Evolutionary conservation across 2,888 invertebrate species (phyloP), one percentile per base, ranked within the genome.

Genomic region (Gisinianus flammeolus): DNA sequence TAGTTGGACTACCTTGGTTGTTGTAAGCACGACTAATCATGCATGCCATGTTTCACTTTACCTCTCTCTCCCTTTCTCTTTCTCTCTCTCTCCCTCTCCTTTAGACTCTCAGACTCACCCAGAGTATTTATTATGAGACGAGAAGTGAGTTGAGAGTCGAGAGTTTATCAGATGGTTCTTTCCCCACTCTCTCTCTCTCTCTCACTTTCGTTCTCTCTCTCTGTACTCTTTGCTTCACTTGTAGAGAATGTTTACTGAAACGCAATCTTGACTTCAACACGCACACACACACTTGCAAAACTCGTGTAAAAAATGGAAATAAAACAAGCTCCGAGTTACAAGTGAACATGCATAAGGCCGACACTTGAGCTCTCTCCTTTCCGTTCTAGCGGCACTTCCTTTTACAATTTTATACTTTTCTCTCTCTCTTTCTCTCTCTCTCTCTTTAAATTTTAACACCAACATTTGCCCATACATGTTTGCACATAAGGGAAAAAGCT

Each of bases 371-470:
- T n/a, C 56, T n/a, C n/a, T 56, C 56, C 22, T 56, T 56, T 56
- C 19, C 22, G n/a, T 56, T n/a, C 56, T n/a, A 5, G 68, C 35
- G 68, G 68, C 35, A 68, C 35, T 30, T 33, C 68, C 35, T n/a
- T n/a, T n/a, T n/a, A n/a, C n/a, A n/a, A n/a, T n/a, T n/a, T n/a
- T n/a, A n/a, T n/a, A n/a, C n/a, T n/a, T n/a, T n/a, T n/a, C n/a
- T n/a, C n/a, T n/a, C n/a, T n/a, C n/a, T n/a, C n/a, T n/a, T n/a
- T n/a, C n/a, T n/a, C n/a, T n/a, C n/a, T n/a, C n/a, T n/a, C n/a
- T n/a, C n/a, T 68, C 33, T 35, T 68, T 68, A 35, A 68, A 68
- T 68, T 68, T 33, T 68, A 33, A 68, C 33, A 8, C 31, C 33
- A 68, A 68, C 35, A 30, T 35, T 68, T 68, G 35, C 68, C 2